Conservation (phyloP, 2,797 vertebrate species). For the Labeo calbasu region DNA sequence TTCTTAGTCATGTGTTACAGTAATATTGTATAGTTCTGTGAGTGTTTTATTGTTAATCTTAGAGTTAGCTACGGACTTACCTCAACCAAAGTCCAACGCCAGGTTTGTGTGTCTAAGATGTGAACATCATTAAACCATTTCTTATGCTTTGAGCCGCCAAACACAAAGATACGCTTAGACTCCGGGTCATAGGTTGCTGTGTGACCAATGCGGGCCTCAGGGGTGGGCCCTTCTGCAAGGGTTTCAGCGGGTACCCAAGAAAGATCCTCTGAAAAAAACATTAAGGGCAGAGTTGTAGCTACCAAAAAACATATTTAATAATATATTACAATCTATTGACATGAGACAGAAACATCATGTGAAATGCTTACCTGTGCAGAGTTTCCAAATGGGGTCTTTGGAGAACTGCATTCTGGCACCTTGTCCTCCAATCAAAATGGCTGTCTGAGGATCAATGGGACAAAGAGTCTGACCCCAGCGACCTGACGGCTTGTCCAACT, state of each 20-base stretch:
- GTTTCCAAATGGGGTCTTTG: conserved; percentile 88
- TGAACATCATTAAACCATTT: conserved; percentile 83
- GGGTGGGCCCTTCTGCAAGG: conserved; percentile 78
- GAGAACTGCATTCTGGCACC: conserved; percentile 82
- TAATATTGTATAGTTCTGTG: neutral
- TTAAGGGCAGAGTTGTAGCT: neutral
- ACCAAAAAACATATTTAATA: neutral
- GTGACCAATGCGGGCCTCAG: conserved; percentile 81
- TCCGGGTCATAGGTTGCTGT: conserved; percentile 77
- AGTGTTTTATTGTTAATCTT: neutral
- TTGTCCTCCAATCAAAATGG: conserved; percentile 81
- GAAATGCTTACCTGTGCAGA: conserved; percentile 76
- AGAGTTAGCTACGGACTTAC: conserved; percentile 58
- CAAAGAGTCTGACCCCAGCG: conserved; percentile 82
- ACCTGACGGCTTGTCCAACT: conserved; percentile 68
- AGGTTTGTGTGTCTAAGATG: conserved; percentile 82
- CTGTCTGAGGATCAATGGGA: conserved; percentile 79
- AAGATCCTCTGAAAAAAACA: conserved; percentile 72
- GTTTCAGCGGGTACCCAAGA: conserved; percentile 80
- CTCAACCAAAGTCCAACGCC: conserved; percentile 82
- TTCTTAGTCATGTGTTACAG: neutral
- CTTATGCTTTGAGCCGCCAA: conserved; percentile 82
- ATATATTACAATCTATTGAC: neutral
- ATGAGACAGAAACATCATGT: neutral
- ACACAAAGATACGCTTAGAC: conserved; percentile 79